Percentiles rank a stretch among this genome's conserved stretches.
Conservation (phyloP, 1,140 invertebrate species). For the Cotesia chilonis region DNA sequence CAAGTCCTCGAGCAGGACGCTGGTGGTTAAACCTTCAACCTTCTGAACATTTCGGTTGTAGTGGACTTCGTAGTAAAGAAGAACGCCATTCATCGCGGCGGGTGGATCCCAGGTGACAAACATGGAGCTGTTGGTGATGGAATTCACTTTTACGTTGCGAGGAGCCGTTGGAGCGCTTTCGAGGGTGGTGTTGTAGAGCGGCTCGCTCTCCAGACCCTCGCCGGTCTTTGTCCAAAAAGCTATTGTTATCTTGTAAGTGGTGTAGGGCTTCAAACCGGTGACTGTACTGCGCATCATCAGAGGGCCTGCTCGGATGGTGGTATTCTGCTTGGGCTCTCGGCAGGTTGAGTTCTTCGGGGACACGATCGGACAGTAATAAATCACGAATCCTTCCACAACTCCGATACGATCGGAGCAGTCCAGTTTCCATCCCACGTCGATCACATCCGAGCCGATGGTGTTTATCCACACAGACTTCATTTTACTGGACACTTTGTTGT, state of each 20-base stretch:
- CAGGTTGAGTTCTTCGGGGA: slow-evolving; percentile 65
- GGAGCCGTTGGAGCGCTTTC: slow-evolving; percentile 75
- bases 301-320: slow-evolving; percentile 64
- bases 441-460: slow-evolving; percentile 67
- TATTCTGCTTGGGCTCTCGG: slow-evolving; percentile 60
- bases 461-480: slow-evolving; percentile 73
- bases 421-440: slow-evolving; percentile 75
- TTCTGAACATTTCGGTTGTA: slow-evolving; percentile 52
- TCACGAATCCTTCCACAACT: slow-evolving; percentile 72
- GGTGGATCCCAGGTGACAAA: slow-evolving; percentile 77
- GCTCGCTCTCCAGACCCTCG: slow-evolving; percentile 75
- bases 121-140: slow-evolving; percentile 75
- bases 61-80: slow-evolving; percentile 76
- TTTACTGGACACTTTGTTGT: slow-evolving; percentile 73
- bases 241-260: slow-evolving; percentile 79
- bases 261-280: slow-evolving; percentile 75
- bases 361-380: slow-evolving; percentile 74
- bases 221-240: slow-evolving; percentile 78
- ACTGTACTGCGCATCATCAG: slow-evolving; percentile 58
- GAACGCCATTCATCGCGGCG: slow-evolving; percentile 74
- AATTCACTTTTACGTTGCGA: slow-evolving; percentile 66
- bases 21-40: slow-evolving; percentile 47
- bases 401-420: slow-evolving; percentile 76
- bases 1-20: slow-evolving; percentile 42
- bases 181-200: slow-evolving; percentile 74